Evolutionary conservation across 1,140 invertebrate genomes (phyloP), one percentile per base, ranked within the genome.

Genomic region (Trichonephila clavata): DNA sequence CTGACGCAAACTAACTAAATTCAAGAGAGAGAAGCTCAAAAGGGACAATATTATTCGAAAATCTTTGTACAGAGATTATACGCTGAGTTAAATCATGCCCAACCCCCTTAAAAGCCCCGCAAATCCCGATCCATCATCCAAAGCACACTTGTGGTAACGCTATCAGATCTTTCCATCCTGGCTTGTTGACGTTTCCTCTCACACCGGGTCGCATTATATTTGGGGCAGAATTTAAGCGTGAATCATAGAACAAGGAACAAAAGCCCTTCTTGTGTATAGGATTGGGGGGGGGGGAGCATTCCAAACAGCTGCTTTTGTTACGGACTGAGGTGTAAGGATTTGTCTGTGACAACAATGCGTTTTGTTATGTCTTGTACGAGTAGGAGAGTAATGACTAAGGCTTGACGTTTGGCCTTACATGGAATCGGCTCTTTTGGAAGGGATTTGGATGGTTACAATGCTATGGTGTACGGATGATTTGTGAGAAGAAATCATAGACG

Each of bases 231-330:
- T 50, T 50, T 50, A 50, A 50, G 50, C 50, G 57, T 84, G 81
- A 84, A 84, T 84, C 81, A 84, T 43, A 20, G 8, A 18, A 13
- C 27, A 24, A 57, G 10, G 43, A 84, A 84, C 81, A 84, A 84
- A 84, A 43, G 43, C 50, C 81, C n/a, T 43, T 8, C 43, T 84
- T 84, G 81, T 59, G 43, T 59, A 8, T 16, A 3, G 27, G 10
- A 84, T 39, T 39, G 71, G 24, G 10, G 7, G 14, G 65, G 65
- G 71, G 71, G 7, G 71, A 81, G 57, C 50, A 84, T 27, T 84
- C 81, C 81, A 57, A 84, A 20, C 81, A 84, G 43, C 50, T 84
- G 81, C 43, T 24, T 84, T 84, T 84, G 81, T 84, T 84, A 20
- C 24, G 43, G 81, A 57, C 81, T n/a, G 16, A 84, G 81, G 81